Evolutionary conservation across 1,140 invertebrate species (phyloP), one percentile per base, ranked within the genome.

Genomic region (Helicoverpa armigera): DNA sequence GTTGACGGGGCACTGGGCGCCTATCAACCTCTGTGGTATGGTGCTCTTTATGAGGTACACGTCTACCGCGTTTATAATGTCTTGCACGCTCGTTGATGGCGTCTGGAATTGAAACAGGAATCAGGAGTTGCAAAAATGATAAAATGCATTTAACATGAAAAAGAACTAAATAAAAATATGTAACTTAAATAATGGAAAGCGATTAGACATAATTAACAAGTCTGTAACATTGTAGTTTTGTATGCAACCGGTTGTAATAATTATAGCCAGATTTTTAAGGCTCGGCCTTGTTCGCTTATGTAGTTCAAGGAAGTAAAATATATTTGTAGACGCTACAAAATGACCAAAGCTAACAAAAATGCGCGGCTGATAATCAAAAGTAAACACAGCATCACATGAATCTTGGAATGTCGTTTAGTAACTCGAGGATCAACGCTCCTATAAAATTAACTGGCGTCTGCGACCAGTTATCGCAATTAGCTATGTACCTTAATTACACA

Each of bases 21-120:
- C 90, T 7, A 95, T 83, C 70, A 95, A 87, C 67, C 89, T 88
- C 53, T 88, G 92, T 5, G 94, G 92, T 11, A 95, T 90, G 12
- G 85, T 82, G 51, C 83, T 91, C 75, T 93, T 88, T 11, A 92
- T 84, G 11, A 95, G 80, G 81, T 91, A 86, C 5, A 84, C 85
- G 16, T 91, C 86, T 0, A 95, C 90, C 23, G 51, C 84, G 13
- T 85, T 79, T 9, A 91, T 90, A 0, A 93, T 88, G 60, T 94
- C 91, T 18, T 70, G 70, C 12, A 95, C 87, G 31, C 81, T 84
- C 5, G 87, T 88, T 43, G 91, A 91, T 29, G 89, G 60, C 14
- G 91, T 84, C 90, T 95, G 79, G 29, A 85, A 85, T 43, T 2
- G 7, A 53, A 54, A 29, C 11, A 54, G 10, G 43, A 23, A 48